These are phyloP conservation scores for Muscina levida DNA, from an alignment of 2,888 invertebrate genomes.

Conservation along the genomic window DNA sequence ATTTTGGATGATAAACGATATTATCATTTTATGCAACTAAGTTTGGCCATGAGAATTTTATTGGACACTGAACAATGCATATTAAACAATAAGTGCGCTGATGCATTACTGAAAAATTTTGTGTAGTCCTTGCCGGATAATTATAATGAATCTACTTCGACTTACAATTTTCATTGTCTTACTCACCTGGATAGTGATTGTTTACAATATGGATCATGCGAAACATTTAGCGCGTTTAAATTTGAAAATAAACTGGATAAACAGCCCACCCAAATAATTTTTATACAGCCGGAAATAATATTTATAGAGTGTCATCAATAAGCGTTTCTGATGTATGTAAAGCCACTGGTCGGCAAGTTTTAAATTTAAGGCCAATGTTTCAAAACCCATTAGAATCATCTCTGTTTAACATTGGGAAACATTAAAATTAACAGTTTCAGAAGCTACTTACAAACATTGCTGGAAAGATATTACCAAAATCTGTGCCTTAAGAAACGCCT, in stretches of 20 bases:
- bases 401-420: slow-evolving; percentile 39
- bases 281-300: slow-evolving; percentile 45
- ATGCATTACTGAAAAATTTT: slow-evolving; percentile 41
- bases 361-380: slow-evolving; percentile 49
- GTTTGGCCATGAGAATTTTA: slow-evolving; percentile 49
- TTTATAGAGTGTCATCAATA: slow-evolving; percentile 45
- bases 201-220: slow-evolving; percentile 43
- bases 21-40: slow-evolving; percentile 43
- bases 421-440: slow-evolving; percentile 42
- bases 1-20: slow-evolving; percentile 48
- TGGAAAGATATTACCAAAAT: slow-evolving; percentile 49
- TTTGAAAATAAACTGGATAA: slow-evolving; percentile 46
- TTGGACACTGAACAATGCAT: slow-evolving; percentile 42
- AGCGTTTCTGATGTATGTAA: slow-evolving; percentile 30
- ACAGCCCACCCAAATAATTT: slow-evolving; percentile 42
- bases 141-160: slow-evolving; percentile 39
- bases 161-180: slow-evolving; percentile 49
- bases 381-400: slow-evolving; percentile 46
- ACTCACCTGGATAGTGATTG: slow-evolving; percentile 40
- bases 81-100: slow-evolving; percentile 42
- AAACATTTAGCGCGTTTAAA: slow-evolving; percentile 50
- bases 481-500: slow-evolving; percentile 38
- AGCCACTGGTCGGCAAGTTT: slow-evolving; percentile 46
- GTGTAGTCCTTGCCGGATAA: slow-evolving; percentile 27
- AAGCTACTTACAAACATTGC: slow-evolving; percentile 39